A percentile compares a stretch with the other conserved stretches of the same genome.
Conservation (phyloP, 2,888 invertebrate genomes). For the Xestia sexstrigata region DNA sequence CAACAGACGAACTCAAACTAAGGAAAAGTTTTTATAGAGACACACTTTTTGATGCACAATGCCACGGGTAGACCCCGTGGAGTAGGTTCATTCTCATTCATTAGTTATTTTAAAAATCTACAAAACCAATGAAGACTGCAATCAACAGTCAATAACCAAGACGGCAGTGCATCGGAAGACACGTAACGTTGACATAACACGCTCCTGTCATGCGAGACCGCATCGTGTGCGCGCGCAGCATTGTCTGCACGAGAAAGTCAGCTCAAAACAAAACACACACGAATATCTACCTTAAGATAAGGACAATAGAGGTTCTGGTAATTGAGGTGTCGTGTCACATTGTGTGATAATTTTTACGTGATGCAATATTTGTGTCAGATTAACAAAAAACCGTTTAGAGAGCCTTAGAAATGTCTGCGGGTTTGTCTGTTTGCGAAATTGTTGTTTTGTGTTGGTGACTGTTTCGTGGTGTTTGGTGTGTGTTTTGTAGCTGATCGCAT, state of each 20-base stretch:
- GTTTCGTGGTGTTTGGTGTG: too few species aligned
- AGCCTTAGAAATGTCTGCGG: conserved; percentile 33
- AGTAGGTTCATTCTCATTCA: too few species aligned
- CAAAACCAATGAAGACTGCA: conserved; percentile 9
- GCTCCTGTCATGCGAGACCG: conserved; percentile 65
- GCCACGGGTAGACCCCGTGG: too few species aligned
- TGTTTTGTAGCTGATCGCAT: conserved; percentile 8
- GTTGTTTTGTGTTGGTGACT: conserved; percentile 16
- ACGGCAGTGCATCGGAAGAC: conserved; percentile 60
- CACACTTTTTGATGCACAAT: not conserved
- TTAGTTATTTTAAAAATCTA: conserved; percentile 3
- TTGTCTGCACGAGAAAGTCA: conserved; percentile 61
- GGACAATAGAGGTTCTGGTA: conserved; percentile 1
- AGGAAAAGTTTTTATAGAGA: too few species aligned
- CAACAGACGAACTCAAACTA: too few species aligned
- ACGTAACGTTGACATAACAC: conserved; percentile 71
- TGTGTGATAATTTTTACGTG: conserved; percentile 61
- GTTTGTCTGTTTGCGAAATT: conserved; percentile 46
- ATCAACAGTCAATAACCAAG: conserved; percentile 33
- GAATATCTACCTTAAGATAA: conserved; percentile 25
- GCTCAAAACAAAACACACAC: conserved; percentile 12
- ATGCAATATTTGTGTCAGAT: conserved; percentile 66
- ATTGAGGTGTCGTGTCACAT: conserved; percentile 37
- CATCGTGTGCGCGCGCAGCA: conserved; percentile 59
- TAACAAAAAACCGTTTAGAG: conserved; percentile 57